phyloP scores from a whole-genome alignment of 2,888 invertebrate genomes.

The Eurois occulta region DNA sequence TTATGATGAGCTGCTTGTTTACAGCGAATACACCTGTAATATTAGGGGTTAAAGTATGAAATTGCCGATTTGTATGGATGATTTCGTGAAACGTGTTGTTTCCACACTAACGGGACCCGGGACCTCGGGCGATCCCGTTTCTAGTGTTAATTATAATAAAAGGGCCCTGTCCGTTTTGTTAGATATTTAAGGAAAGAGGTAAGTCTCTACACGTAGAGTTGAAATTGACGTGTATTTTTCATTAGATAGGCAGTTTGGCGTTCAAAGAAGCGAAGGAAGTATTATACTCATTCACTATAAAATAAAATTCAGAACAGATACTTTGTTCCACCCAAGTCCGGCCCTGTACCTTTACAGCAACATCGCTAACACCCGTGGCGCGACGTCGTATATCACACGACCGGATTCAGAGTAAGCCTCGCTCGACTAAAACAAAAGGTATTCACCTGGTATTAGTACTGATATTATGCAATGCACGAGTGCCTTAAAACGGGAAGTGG shows the following conservation, averaged over 20 bases:
- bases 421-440: conserved; percentile 17
- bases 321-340: background rate
- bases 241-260: no score
- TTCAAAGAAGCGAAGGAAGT: no score
- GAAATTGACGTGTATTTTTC: no score
- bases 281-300: background rate
- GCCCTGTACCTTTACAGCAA: conserved; percentile 28
- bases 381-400: conserved; percentile 49
- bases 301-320: background rate
- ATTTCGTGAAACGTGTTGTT: no score
- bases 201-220: no score
- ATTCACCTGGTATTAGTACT: conserved; percentile 16
- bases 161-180: background rate
- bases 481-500: background rate
- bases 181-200: no score
- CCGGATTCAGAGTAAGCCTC: conserved; percentile 35
- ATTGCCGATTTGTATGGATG: no score
- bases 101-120: no score
- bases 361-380: conserved; percentile 24
- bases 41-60: no score
- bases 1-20: background rate
- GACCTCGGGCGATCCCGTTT: no score
- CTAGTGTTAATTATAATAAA: no score
- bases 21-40: no score
- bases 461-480: background rate